Evolutionary conservation across 1,140 invertebrate genomes (phyloP).

Genomic region (Drosophila kanapiae): DNA sequence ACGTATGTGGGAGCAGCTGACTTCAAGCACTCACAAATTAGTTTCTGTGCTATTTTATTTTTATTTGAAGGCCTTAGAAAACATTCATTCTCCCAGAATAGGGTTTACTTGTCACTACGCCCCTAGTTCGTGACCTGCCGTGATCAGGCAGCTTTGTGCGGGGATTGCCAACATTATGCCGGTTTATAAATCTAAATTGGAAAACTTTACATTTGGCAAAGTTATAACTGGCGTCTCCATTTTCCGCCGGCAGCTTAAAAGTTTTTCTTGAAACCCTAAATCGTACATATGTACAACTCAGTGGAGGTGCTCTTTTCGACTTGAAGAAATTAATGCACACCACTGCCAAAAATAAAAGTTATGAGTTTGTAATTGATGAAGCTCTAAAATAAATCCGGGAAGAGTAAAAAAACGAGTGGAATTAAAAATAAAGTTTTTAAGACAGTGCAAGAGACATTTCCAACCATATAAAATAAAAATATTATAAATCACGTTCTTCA

Average conservation of each 20-base stretch:
- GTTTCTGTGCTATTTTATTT: constrained; percentile 24
- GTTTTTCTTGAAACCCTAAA: constrained; percentile 22
- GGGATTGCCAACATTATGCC: constrained; percentile 20
- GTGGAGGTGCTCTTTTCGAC: not conserved
- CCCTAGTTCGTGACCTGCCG: not conserved
- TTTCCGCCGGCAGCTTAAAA: constrained; percentile 26
- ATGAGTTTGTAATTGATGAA: not conserved
- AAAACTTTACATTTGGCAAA: constrained; percentile 49
- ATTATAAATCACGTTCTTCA: no score
- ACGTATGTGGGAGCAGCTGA: constrained; percentile 7
- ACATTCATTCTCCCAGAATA: constrained; percentile 12
- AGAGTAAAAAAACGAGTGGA: not conserved
- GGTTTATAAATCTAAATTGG: constrained; percentile 64
- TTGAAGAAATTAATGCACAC: not conserved
- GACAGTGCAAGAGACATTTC: no score
- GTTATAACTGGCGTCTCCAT: constrained; percentile 6
- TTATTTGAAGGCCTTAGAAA: not conserved
- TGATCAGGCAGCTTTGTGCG: constrained; percentile 1
- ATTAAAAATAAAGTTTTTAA: no score
- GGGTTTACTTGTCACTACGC: not conserved
- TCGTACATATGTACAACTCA: not conserved
- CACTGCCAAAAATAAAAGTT: not conserved
- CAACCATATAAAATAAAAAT: no score
- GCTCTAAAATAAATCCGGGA: not conserved
- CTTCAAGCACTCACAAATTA: constrained; percentile 37